phyloP scores from a whole-genome alignment of 2,113 vertebrate genomes.

The Prionailurus bengalensis region DNA sequence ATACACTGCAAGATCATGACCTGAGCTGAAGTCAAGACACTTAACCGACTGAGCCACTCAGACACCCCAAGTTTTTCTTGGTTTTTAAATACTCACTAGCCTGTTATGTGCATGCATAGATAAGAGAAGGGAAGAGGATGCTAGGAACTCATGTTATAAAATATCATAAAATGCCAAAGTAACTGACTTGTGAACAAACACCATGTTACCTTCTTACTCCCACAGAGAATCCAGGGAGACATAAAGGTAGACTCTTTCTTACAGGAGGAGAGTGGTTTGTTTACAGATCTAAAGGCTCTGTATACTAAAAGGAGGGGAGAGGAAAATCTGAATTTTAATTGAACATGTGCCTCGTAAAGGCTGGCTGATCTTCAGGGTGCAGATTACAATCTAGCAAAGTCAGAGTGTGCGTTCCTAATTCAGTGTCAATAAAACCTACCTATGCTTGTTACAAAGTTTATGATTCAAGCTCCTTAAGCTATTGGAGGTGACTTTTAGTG shows the following conservation, averaged over 20 bases:
- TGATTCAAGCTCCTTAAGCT: slow-evolving; percentile 73
- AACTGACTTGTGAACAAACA: not conserved
- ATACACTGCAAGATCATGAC: too few species aligned
- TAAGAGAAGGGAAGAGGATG: not conserved
- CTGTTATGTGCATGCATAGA: not conserved
- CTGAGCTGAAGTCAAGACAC: too few species aligned
- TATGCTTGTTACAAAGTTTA: slow-evolving; percentile 69
- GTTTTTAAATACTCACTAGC: slow-evolving; percentile 1
- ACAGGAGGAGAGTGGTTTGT: not conserved
- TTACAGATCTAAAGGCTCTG: not conserved
- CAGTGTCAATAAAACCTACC: slow-evolving; percentile 57
- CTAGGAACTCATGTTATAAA: not conserved
- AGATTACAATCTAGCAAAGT: not conserved
- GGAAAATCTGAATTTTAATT: slow-evolving; percentile 11
- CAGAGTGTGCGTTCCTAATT: slow-evolving; percentile 18
- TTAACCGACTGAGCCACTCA: too few species aligned
- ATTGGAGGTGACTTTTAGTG: slow-evolving; percentile 58
- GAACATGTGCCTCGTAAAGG: not conserved
- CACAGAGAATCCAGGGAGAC: not conserved
- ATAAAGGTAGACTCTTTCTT: not conserved
- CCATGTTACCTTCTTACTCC: not conserved
- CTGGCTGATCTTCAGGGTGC: not conserved
- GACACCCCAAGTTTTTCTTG: not conserved
- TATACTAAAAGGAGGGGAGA: not conserved
- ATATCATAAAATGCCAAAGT: not conserved